Conservation (phyloP, 2,797 vertebrate species). For the Pseudocheirus occidentalis region DNA sequence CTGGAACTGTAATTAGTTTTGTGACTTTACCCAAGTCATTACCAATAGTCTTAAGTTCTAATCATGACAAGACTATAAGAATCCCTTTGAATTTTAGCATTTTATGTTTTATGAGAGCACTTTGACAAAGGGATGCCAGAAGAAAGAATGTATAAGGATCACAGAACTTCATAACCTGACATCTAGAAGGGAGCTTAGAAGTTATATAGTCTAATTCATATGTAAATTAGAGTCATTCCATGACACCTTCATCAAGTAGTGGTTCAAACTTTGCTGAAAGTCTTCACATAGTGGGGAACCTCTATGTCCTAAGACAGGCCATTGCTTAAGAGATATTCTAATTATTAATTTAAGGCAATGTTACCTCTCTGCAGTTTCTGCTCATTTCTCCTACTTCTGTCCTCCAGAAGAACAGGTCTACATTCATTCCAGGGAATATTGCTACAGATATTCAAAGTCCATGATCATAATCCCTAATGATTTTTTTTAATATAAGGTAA, state of each 20-base stretch:
- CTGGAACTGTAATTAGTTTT: not conserved
- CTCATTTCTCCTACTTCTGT: not conserved
- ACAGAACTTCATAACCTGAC: not conserved
- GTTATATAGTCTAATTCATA: not conserved
- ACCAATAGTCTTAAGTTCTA: not conserved
- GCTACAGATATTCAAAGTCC: not conserved
- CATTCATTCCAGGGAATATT: not conserved
- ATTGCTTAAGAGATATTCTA: not conserved
- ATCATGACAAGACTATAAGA: not conserved
- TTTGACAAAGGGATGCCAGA: not conserved
- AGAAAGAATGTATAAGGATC: not conserved
- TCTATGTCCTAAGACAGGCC: not conserved
- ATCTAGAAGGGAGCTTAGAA: not conserved
- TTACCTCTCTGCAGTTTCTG: not conserved
- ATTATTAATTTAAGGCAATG: not conserved
- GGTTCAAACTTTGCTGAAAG: not conserved
- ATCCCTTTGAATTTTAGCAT: not conserved
- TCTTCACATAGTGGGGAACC: not conserved
- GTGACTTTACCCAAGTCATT: not conserved
- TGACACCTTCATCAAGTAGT: not conserved
- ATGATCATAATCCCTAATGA: not conserved
- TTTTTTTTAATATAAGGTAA: not conserved
- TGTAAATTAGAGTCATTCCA: not conserved
- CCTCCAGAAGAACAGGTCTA: not conserved
- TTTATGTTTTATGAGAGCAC: not conserved